Evolutionary conservation across 1,140 invertebrate genomes (phyloP).

Genomic region (Pseudomyrmex pallidus): DNA sequence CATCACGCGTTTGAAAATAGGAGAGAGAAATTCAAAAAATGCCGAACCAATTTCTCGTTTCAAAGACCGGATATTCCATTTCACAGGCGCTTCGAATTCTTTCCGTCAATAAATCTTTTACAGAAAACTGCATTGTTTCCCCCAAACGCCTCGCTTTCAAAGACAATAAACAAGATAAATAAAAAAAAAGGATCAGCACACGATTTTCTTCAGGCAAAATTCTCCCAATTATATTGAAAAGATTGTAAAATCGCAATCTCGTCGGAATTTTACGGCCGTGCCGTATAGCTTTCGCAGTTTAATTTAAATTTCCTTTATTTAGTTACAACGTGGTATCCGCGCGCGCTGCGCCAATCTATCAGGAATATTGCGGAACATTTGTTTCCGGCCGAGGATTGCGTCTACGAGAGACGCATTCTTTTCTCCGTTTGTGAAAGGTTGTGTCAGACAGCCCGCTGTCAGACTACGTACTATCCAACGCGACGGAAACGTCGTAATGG

Average conservation of each 20-base stretch:
- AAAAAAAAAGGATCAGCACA: not conserved
- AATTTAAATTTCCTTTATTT: constrained; percentile 9
- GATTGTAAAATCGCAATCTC: not conserved
- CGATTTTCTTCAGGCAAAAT: no score
- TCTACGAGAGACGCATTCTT: constrained; percentile 19
- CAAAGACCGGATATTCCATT: constrained; percentile 15
- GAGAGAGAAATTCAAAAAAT: not conserved
- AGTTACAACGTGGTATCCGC: constrained; percentile 11
- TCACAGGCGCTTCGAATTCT: constrained; percentile 3
- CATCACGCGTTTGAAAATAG: not conserved
- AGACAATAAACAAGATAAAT: not conserved
- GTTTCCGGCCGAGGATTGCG: constrained; percentile 13
- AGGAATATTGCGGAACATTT: constrained; percentile 29
- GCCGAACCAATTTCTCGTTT: not conserved
- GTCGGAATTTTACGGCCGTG: not conserved
- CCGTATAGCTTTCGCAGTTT: not conserved
- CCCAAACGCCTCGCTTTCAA: not conserved
- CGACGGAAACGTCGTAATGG: constrained; percentile 5
- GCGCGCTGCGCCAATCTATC: not conserved
- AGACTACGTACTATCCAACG: not conserved
- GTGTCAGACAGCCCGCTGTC: constrained; percentile 28
- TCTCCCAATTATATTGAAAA: not conserved
- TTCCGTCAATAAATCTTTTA: not conserved
- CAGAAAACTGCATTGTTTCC: not conserved
- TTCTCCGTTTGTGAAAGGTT: not conserved